Base-by-base conservation (phyloP, 2,888 invertebrate species). In the Volucella inflata region DNA sequence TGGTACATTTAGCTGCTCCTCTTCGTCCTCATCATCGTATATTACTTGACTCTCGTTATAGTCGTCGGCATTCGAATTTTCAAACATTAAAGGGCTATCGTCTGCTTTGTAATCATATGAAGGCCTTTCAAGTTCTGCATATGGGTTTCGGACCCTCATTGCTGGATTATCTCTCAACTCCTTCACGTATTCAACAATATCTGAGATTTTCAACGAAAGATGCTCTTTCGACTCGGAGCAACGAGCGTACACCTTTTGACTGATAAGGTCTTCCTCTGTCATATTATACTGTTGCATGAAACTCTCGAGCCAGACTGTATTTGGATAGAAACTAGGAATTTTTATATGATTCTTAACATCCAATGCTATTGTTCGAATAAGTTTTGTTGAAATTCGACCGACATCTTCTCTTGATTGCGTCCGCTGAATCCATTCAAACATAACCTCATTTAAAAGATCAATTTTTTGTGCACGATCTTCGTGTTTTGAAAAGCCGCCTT, bases 361-460 rank as follows among this genome's bases (percentile, higher is more conserved):
- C 1, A 88, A 71, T 6, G 89, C 89, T 60, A 88, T 89, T n/a
- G 82, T 78, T 10, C 87, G 77, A 17, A 87, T 82, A 14, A 82
- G 77, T 62, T 82, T 77, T 2, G 87, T 81, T 40, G 87, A 78
- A 11, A 87, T 81, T 8, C 82, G 48, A 1, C 82, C 82, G 11
- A 82, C 77, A 38, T 87, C 72, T 55, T 87, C 84, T 48, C 88
- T 81, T n/a, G 88, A 91, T 59, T 91, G 91, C 0, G 90, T 89
- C 17, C 91, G 89, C 42, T 91, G 90, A 44, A 91, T 90, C 60
- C 89, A 91, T 82, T 91, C 91, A 65, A 90, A 91, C 50, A 91
- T 87, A 42, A 91, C 91, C 67, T 90, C 89, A 6, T 90, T 90
- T n/a, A 91, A 85, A 67, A 91, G 90, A 59, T 88, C 87, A 1